These are phyloP conservation scores for Crossocerus cetratus DNA, from an alignment of 2,888 invertebrate genomes.

Conservation along the genomic window DNA sequence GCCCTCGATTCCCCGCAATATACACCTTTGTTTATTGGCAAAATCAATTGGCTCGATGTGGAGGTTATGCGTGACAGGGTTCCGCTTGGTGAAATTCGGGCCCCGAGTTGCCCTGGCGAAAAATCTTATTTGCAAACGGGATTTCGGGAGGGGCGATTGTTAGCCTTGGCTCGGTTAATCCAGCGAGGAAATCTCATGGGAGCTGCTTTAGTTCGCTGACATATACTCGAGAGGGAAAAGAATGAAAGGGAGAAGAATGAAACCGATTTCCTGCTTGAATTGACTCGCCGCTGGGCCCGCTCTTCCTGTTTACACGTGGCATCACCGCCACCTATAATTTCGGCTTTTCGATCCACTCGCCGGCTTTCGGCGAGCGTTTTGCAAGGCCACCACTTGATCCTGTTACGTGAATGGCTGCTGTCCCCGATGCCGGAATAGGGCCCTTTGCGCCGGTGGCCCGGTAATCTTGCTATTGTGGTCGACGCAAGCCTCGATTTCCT, in stretches of 20 bases:
- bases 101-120: constrained; percentile 27
- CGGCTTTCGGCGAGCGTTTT: constrained; percentile 15
- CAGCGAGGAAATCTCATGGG: background rate
- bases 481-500: background rate
- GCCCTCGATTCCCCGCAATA: too few species aligned
- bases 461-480: constrained; percentile 63
- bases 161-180: background rate
- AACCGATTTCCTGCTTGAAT: constrained; percentile 75
- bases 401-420: constrained; percentile 64
- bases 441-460: constrained; percentile 28
- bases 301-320: constrained; percentile 72
- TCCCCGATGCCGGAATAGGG: background rate
- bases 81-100: background rate
- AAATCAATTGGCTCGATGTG: background rate
- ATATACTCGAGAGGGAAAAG: background rate
- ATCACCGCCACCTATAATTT: constrained; percentile 77
- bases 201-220: background rate
- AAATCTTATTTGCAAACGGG: constrained; percentile 74
- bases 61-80: background rate
- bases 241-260: constrained; percentile 18
- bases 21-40: too few species aligned
- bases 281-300: constrained; percentile 62
- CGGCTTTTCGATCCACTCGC: constrained; percentile 43
- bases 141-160: constrained; percentile 26
- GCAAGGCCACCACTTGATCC: constrained; percentile 42